Evolutionary conservation across 2,888 invertebrate species (phyloP), one percentile per base, ranked within the genome.

Genomic region (Caenorhabditis japonica): DNA sequence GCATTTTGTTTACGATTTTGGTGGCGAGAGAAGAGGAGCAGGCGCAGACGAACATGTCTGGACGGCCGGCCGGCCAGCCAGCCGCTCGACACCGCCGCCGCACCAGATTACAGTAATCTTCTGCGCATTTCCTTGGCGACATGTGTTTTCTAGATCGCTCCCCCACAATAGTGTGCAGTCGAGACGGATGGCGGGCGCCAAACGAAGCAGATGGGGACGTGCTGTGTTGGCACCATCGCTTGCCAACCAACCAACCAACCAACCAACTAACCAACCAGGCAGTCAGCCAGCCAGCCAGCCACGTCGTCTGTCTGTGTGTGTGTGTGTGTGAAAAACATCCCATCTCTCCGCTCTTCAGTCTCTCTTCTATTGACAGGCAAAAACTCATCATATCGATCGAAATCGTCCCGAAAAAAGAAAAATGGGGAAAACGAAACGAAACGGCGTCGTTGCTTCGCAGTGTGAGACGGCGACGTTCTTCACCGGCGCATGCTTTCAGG

Each of bases 41-140:
- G n/a, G n/a, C n/a, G n/a, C n/a, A n/a, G n/a, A n/a, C n/a, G n/a
- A n/a, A n/a, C n/a, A n/a, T n/a, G n/a, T n/a, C n/a, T n/a, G n/a
- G n/a, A n/a, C n/a, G n/a, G n/a, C n/a, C n/a, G n/a, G n/a, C n/a
- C n/a, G n/a, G n/a, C n/a, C n/a, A n/a, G n/a, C n/a, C n/a, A n/a
- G n/a, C n/a, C n/a, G n/a, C n/a, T n/a, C n/a, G n/a, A n/a, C n/a
- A n/a, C n/a, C n/a, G n/a, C n/a, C n/a, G 17, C 47, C 13, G 30
- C 15, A 17, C n/a, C 27, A 56, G 66, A 56, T 66, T 66, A 66
- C 66, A 33, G 66, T 64, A 64, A 64, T 66, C 56, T n/a, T n/a
- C n/a, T 66, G 43, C 51, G 34, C 30, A 25, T 46, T 51, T 66
- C 49, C 56, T 34, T 17, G 19, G 21, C 23, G 39, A 64, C 66